Evolutionary conservation across 2,113 vertebrate genomes (phyloP), one percentile per base, ranked within the genome.

Genomic region (Trogon surrucura): DNA sequence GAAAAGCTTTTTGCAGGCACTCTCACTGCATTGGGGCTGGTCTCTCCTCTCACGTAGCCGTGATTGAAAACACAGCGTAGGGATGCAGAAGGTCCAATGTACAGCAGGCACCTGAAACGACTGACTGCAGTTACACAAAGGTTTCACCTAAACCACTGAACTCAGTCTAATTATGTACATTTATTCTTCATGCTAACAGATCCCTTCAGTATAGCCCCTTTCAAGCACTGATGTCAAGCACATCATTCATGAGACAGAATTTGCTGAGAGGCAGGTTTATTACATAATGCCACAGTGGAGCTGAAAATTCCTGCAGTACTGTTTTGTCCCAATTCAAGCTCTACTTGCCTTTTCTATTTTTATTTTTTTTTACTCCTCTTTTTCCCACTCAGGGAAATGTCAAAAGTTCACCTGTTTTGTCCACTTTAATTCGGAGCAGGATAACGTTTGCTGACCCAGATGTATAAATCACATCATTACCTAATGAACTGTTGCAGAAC

Each of bases 401-500:
- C 67, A 89, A 48, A 71, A 64, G 61, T 50, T 85, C 20, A 85
- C 77, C 85, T 95, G 74, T 72, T 95, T 95, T 44, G 69, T 77
- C 89, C 84, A 53, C 94, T 97, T 96, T 91, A 94, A 94, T 92
- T 92, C 9, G 2, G 51, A 94, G 50, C 47, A 91, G 74, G 61
- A 92, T 92, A 95, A 85, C 62, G 51, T 64, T 96, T 95, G 94
- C 95, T 97, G 97, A 97, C 95, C 95, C 89, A 96, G 77, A 82
- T 79, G n/a, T 85, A 91, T 83, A 97, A 97, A 98, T 97, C 83
- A 93, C 92, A 92, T 80, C 88, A 70, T 95, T 97, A 95, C 72
- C 91, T 98, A 98, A 98, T 95, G 95, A 98, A 94, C 91, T 97
- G 96, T 78, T 95, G 65, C 92, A 95, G 96, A 95, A 96, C 93